phyloP scores from a whole-genome alignment of 2,888 invertebrate species.

The Clepsis dumicolana region DNA sequence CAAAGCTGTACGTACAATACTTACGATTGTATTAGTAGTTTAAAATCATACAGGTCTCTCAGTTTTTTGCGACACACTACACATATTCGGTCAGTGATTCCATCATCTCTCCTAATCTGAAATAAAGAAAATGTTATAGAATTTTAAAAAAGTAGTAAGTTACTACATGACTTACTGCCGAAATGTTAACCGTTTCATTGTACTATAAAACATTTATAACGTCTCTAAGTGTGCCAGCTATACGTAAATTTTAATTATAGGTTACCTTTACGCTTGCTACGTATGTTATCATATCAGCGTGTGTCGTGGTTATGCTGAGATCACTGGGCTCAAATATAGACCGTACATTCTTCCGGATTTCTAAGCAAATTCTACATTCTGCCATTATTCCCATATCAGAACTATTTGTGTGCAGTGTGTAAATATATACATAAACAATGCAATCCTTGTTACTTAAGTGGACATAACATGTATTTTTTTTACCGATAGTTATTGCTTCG shows the following conservation, averaged over 20 bases:
- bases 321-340: slow-evolving; percentile 52
- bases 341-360: slow-evolving; percentile 52
- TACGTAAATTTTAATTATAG: slow-evolving; percentile 10
- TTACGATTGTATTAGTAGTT: slow-evolving; percentile 63
- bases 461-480: too few species aligned
- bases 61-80: slow-evolving; percentile 68
- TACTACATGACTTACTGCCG: too few species aligned
- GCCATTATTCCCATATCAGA: slow-evolving; percentile 49
- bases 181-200: too few species aligned
- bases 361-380: slow-evolving; percentile 67
- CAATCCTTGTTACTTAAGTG: too few species aligned
- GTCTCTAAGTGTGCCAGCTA: too few species aligned
- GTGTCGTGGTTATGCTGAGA: slow-evolving; percentile 50
- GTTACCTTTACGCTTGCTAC: slow-evolving; percentile 62
- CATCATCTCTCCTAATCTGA: slow-evolving; percentile 55
- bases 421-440: background rate
- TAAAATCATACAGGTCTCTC: slow-evolving; percentile 63
- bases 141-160: background rate
- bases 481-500: too few species aligned
- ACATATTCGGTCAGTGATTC: slow-evolving; percentile 59
- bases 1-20: slow-evolving; percentile 14
- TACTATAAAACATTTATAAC: too few species aligned
- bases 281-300: slow-evolving; percentile 60
- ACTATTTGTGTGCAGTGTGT: too few species aligned
- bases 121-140: slow-evolving; percentile 16